A percentile compares a stretch with the other conserved stretches of the same genome.
Conservation (phyloP, 2,113 vertebrate species). For the Ctenomys sociabilis region DNA sequence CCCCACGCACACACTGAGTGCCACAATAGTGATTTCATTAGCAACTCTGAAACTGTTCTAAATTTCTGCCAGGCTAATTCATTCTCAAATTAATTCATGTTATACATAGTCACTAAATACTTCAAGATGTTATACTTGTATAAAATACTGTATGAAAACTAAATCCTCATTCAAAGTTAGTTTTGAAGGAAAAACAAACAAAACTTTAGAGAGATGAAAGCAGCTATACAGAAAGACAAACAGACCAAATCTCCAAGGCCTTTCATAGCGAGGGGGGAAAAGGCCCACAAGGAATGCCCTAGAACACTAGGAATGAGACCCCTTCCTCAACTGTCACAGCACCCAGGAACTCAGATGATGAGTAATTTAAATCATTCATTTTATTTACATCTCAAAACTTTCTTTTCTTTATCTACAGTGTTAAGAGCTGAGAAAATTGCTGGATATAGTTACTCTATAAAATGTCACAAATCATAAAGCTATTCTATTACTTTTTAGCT, state of each 20-base stretch:
- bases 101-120: neutral
- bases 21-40: conserved; percentile 12
- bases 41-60: conserved; percentile 32
- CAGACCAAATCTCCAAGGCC: neutral
- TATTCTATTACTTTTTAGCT: conserved; percentile 3
- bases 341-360: conserved; percentile 19
- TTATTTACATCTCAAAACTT: conserved; percentile 19
- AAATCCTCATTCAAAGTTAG: neutral
- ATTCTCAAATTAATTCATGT: neutral
- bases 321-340: neutral
- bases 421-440: neutral
- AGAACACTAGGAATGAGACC: neutral
- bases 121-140: neutral
- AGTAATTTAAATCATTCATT: conserved; percentile 10
- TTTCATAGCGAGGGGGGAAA: neutral
- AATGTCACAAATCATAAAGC: neutral
- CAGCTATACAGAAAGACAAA: neutral
- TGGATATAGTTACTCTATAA: neutral
- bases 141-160: neutral
- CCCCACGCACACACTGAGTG: neutral
- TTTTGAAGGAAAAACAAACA: neutral
- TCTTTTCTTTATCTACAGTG: neutral
- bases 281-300: neutral
- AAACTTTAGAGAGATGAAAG: neutral
- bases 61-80: conserved; percentile 22